Conservation (phyloP, 2,113 vertebrate genomes). For the human (Homo sapiens) region DNA sequence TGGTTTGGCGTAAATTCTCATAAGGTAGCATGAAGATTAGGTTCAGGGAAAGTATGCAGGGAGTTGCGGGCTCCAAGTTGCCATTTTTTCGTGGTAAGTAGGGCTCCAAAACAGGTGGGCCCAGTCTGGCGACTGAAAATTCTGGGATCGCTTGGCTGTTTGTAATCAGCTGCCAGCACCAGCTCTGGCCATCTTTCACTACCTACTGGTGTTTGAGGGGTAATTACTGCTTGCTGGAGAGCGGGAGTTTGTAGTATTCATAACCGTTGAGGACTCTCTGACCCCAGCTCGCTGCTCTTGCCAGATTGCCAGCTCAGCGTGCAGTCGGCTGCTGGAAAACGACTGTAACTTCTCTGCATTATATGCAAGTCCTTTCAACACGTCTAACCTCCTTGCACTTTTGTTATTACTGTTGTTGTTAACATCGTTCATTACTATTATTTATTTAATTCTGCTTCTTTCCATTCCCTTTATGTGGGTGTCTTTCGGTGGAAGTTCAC, state of each 20-base stretch:
- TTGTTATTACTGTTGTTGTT: neutral
- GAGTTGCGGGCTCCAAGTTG: neutral
- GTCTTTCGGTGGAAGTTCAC: conserved; percentile 23
- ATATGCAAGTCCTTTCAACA: conserved; percentile 49
- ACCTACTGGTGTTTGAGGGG: neutral
- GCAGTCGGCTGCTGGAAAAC: neutral
- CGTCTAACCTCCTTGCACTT: neutral
- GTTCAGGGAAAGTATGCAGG: conserved; percentile 37
- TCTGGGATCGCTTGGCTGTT: neutral
- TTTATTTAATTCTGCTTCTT: conserved; percentile 44
- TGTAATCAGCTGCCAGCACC: neutral
- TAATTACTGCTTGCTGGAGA: neutral
- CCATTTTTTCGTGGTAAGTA: neutral
- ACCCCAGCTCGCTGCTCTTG: neutral
- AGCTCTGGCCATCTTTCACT: neutral
- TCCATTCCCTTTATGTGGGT: neutral
- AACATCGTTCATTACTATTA: neutral
- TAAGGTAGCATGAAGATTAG: conserved; percentile 53
- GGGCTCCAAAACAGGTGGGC: neutral
- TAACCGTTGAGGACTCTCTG: neutral
- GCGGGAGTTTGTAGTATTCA: neutral
- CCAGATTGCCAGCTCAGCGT: neutral
- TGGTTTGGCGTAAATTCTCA: conserved; percentile 53
- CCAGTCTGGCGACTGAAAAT: neutral
- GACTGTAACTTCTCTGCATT: conserved; percentile 19